Evolutionary conservation across 2,888 invertebrate genomes (phyloP), one percentile per base, ranked within the genome.

Genomic region (Drepanosiphum platanoidis): DNA sequence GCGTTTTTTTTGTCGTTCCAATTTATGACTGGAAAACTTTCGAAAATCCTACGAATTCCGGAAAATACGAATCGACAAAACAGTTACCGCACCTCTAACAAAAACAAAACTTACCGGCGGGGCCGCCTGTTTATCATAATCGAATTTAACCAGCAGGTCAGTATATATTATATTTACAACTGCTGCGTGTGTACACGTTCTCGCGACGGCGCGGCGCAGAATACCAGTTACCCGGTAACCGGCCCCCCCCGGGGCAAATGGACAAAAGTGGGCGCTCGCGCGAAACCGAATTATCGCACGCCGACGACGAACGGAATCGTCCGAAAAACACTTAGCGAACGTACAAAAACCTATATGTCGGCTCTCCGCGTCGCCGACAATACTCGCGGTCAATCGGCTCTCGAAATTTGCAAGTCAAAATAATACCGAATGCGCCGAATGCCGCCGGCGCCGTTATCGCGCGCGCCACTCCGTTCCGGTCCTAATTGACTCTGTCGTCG

Each of bases 401-500:
- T 22, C 52, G 71, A 81, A 81, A 81, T 81, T 81, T 81, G 71
- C 81, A 81, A 71, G 81, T 81, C 82, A 64, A 82, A 72, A 80
- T 27, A 52, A n/a, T n/a, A n/a, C n/a, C n/a, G n/a, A n/a, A 70
- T 68, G n/a, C n/a, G 34, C 18, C 61, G 32, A 4, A n/a, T n/a
- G 8, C 8, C 7, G 58, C 15, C 68, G 46, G 75, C 15, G 36
- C 27, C 27, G 22, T 52, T 30, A 36, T 32, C 13, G 30, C 27
- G 27, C 71, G 32, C 46, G 70, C 27, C 71, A 71, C 70, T 71
- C 71, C 5, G 9, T 4, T 18, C 58, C 30, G 81, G 81, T 7
- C 58, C 52, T 81, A 81, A 81, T 71, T 58, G 81, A 81, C 71
- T 61, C 15, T 18, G 81, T n/a, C 27, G 58, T 36, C 18, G 80